Evolutionary conservation across 2,888 invertebrate species (phyloP).

Genomic region (Gryllus longicercus): DNA sequence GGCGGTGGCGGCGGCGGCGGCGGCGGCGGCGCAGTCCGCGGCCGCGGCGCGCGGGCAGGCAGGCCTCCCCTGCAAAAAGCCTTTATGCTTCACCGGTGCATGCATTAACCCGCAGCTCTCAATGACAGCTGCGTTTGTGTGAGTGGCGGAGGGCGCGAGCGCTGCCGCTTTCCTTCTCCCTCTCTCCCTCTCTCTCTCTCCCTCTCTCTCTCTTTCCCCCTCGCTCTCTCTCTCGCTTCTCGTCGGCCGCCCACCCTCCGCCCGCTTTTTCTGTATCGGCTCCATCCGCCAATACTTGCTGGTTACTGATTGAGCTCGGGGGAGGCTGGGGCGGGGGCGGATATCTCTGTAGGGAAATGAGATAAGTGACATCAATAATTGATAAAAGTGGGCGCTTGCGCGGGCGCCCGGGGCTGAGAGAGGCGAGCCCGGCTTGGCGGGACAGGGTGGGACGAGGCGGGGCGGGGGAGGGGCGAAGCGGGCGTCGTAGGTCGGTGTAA

Average conservation of each 20-base stretch:
- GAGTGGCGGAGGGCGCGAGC: background rate
- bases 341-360: constrained; percentile 32
- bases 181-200: constrained; percentile 21
- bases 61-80: background rate
- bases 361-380: constrained; percentile 35
- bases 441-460: no score
- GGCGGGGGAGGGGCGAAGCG: no score
- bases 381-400: constrained; percentile 27
- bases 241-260: background rate
- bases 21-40: background rate
- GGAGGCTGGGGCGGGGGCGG: constrained; percentile 19
- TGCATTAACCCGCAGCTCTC: background rate
- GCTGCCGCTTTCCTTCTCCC: background rate
- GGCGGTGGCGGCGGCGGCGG: background rate
- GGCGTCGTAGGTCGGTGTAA: no score
- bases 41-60: background rate
- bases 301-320: background rate
- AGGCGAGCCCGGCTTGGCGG: no score
- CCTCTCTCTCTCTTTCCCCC: constrained; percentile 4
- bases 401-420: no score
- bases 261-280: background rate
- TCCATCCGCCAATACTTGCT: background rate
- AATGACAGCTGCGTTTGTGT: background rate
- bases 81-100: background rate
- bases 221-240: background rate